Conservation (phyloP, 2,888 invertebrate genomes). For the Melanchra persicariae region DNA sequence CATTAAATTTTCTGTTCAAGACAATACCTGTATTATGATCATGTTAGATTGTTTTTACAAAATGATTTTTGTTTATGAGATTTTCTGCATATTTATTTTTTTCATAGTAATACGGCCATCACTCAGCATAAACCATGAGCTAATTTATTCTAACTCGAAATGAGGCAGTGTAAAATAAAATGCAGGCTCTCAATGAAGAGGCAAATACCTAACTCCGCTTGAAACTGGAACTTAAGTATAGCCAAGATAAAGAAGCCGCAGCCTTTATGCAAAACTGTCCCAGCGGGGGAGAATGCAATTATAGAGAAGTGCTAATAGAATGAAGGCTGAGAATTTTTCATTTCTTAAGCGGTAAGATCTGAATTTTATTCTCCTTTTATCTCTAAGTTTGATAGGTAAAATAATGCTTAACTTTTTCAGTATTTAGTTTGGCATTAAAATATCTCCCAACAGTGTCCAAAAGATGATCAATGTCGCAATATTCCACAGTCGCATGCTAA, state of each 20-base stretch:
- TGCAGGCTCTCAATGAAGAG: neutral
- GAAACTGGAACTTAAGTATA: neutral
- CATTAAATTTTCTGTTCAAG: neutral
- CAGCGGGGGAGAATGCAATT: constrained; percentile 52
- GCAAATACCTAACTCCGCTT: constrained; percentile 13
- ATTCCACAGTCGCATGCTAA: too few relatives aligned
- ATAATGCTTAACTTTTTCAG: neutral
- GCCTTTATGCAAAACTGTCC: constrained; percentile 49
- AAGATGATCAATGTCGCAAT: too few relatives aligned
- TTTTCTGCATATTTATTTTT: neutral
- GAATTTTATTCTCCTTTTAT: neutral
- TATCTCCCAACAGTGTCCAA: neutral
- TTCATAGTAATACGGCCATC: too few relatives aligned
- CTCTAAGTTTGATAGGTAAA: neutral
- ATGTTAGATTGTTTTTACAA: neutral
- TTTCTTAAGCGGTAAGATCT: constrained; percentile 13
- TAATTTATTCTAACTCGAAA: neutral
- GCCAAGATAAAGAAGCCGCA: constrained; percentile 21
- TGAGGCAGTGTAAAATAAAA: neutral
- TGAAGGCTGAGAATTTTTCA: constrained; percentile 36
- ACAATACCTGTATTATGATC: neutral
- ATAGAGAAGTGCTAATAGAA: constrained; percentile 37
- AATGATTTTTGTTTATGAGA: neutral
- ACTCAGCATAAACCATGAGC: too few relatives aligned
- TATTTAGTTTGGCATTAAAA: neutral